phyloP scores from a whole-genome alignment of 2,113 vertebrate genomes.

The Phaethon lepturus region DNA sequence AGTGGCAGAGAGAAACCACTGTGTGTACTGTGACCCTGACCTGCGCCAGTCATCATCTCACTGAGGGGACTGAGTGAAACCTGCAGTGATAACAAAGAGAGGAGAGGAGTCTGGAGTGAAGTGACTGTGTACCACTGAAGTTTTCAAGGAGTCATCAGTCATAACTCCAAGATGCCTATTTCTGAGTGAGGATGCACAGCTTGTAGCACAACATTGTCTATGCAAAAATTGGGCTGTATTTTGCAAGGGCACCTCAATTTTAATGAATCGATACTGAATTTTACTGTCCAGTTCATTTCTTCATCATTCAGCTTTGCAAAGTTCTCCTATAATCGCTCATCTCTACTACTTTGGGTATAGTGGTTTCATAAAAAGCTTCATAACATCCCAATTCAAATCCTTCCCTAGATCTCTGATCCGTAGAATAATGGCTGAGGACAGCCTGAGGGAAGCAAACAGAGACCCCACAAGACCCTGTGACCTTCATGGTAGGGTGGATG shows the following conservation, averaged over 20 bases:
- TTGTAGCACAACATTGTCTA: too few relatives aligned
- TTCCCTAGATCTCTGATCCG: neutral
- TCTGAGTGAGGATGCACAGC: neutral
- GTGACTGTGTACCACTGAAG: neutral
- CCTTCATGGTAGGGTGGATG: neutral
- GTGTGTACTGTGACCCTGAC: neutral
- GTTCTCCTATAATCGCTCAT: neutral
- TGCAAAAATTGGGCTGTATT: neutral
- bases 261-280: neutral
- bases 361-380: neutral
- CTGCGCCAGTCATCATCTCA: rapidly evolving
- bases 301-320: neutral
- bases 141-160: neutral
- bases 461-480: neutral
- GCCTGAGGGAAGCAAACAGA: neutral
- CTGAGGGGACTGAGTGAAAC: neutral
- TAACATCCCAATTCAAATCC: neutral
- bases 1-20: neutral
- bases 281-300: neutral
- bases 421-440: neutral
- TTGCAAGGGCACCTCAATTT: neutral
- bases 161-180: neutral
- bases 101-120: too few relatives aligned
- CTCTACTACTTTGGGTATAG: neutral
- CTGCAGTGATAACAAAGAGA: too few relatives aligned